These are phyloP conservation scores for Oenanthe melanoleuca DNA, from an alignment of 2,113 vertebrate genomes.

Conservation along the genomic window DNA sequence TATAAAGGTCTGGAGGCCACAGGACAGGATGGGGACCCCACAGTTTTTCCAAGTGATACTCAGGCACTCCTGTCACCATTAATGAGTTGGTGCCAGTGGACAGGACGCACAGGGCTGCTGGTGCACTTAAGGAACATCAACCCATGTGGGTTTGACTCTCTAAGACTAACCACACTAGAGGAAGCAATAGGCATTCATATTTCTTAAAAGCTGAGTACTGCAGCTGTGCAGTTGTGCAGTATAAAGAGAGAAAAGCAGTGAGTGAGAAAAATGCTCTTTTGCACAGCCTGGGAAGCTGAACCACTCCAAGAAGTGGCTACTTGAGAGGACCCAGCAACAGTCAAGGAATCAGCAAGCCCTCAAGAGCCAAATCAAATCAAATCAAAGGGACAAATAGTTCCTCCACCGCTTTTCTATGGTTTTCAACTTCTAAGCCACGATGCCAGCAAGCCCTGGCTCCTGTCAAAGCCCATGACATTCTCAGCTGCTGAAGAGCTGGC, in stretches of 20 bases:
- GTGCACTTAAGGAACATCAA: background rate
- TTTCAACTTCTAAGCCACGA: background rate
- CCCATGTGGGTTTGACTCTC: background rate
- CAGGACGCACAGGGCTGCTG: background rate
- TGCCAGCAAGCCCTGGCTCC: background rate
- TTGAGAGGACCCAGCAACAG: background rate
- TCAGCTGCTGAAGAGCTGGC: background rate
- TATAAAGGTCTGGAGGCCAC: background rate
- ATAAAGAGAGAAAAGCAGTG: background rate
- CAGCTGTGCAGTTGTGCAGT: background rate
- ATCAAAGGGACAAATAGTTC: background rate
- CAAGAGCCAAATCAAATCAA: background rate
- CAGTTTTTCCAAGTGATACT: background rate
- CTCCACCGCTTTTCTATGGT: background rate
- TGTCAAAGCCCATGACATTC: background rate
- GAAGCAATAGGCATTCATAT: background rate
- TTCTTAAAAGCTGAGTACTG: background rate
- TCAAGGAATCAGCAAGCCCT: background rate
- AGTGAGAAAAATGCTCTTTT: background rate
- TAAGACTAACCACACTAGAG: background rate
- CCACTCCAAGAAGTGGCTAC: background rate
- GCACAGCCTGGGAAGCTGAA: background rate
- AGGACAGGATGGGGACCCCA: background rate
- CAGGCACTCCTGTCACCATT: background rate
- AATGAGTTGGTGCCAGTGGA: background rate